phyloP scores from a whole-genome alignment of 1,140 invertebrate genomes.

The Saccostrea echinata region DNA sequence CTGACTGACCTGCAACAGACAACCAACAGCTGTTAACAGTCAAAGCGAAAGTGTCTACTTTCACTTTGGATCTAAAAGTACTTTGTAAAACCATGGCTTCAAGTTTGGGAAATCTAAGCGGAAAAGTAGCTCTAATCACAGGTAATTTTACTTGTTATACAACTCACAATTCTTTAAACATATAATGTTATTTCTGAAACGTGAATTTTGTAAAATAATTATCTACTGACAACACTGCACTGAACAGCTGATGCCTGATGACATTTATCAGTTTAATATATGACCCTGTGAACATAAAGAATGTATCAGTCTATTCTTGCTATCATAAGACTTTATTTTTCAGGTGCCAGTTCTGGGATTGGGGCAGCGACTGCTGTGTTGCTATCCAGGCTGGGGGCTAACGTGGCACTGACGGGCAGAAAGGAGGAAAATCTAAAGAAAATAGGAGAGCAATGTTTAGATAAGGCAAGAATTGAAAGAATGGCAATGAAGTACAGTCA shows the following conservation, averaged over 20 bases:
- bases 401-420: conserved; percentile 61
- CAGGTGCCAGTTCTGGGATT: conserved; percentile 71
- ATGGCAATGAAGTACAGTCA: too few species aligned
- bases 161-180: too few species aligned
- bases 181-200: too few species aligned
- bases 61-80: neutral
- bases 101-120: conserved; percentile 62
- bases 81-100: conserved; percentile 59
- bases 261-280: too few species aligned
- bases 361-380: conserved; percentile 65
- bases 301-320: too few species aligned
- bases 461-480: conserved; percentile 27
- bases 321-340: too few species aligned
- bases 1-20: neutral
- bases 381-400: conserved; percentile 62
- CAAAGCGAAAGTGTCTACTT: neutral
- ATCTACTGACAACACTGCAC: too few species aligned
- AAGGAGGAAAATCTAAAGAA: conserved; percentile 65
- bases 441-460: conserved; percentile 58
- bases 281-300: too few species aligned
- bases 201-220: too few species aligned
- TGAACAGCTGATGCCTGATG: too few species aligned
- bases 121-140: conserved; percentile 68
- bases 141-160: conserved; percentile 40
- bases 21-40: neutral